Percentiles rank a stretch among this genome's conserved stretches.
Evolutionary conservation across 1,140 invertebrate genomes (phyloP).

Genomic region (Achatina immaculata): DNA sequence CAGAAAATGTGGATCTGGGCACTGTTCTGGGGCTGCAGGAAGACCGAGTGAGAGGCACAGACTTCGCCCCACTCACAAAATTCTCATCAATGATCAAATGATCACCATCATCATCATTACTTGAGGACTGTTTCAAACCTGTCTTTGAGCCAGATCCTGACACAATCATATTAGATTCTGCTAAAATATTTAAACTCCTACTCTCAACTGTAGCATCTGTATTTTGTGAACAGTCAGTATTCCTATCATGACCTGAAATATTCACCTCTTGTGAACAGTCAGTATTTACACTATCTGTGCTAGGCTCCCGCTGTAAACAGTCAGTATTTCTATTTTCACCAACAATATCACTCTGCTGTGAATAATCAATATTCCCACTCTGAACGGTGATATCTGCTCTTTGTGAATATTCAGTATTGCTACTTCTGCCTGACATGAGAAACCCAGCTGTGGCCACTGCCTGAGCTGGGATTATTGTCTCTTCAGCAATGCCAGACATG

Average conservation of each 20-base stretch:
- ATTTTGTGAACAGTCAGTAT: too few species aligned
- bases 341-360: too few species aligned
- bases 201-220: neutral
- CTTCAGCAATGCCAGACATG: neutral
- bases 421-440: neutral
- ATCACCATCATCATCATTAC: conserved; percentile 32
- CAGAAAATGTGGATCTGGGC: too few species aligned
- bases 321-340: too few species aligned
- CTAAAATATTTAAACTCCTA: neutral
- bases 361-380: too few species aligned
- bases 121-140: conserved; percentile 17
- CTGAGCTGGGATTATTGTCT: conserved; percentile 27
- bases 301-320: too few species aligned
- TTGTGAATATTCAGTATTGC: neutral
- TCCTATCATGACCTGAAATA: too few species aligned
- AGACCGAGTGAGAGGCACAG: conserved; percentile 14
- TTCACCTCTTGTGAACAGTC: too few species aligned
- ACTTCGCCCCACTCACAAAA: conserved; percentile 9
- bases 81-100: conserved; percentile 39
- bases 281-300: too few species aligned
- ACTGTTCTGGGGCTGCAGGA: conserved; percentile 30
- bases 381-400: too few species aligned
- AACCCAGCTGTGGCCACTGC: conserved; percentile 35
- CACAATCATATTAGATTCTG: conserved; percentile 18
- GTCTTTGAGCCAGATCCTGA: conserved; percentile 27